These are phyloP conservation scores for Camponotus vicinus DNA, from an alignment of 1,140 invertebrate species.

Conservation along the genomic window DNA sequence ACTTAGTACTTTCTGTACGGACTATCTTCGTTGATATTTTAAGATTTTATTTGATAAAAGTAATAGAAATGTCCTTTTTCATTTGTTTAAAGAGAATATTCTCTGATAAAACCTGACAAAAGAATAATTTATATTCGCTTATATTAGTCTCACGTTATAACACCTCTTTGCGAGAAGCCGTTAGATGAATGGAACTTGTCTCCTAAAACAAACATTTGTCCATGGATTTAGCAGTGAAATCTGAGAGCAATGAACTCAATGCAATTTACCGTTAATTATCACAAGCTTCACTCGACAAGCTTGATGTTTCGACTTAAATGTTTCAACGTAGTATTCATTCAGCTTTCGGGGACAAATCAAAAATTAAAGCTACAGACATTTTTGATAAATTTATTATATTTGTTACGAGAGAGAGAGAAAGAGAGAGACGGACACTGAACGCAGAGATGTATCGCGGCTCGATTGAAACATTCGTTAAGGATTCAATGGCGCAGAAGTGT, in stretches of 20 bases:
- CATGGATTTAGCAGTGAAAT: constrained; percentile 38
- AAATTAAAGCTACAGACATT: constrained; percentile 55
- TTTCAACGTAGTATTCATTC: constrained; percentile 42
- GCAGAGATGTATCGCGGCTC: constrained; percentile 20
- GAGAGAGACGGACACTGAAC: background rate
- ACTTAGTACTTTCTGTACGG: no score
- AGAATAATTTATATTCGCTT: background rate
- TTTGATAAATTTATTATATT: constrained; percentile 53
- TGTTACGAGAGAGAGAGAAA: background rate
- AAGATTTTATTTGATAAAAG: background rate
- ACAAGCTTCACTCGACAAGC: constrained; percentile 20
- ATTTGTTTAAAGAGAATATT: background rate
- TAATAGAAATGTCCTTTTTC: background rate
- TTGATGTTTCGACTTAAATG: constrained; percentile 46
- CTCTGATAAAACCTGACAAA: background rate
- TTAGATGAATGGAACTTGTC: constrained; percentile 8
- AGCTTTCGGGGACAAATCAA: constrained; percentile 27
- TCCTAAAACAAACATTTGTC: constrained; percentile 55
- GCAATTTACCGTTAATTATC: constrained; percentile 48
- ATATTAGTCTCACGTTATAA: background rate
- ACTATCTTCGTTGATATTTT: background rate
- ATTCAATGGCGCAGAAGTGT: constrained; percentile 41
- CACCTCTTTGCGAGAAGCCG: background rate
- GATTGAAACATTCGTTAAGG: constrained; percentile 68
- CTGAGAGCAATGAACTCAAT: constrained; percentile 49